Evolutionary conservation across 2,888 invertebrate species (phyloP).

Genomic region (Tromatobia lineatoria): DNA sequence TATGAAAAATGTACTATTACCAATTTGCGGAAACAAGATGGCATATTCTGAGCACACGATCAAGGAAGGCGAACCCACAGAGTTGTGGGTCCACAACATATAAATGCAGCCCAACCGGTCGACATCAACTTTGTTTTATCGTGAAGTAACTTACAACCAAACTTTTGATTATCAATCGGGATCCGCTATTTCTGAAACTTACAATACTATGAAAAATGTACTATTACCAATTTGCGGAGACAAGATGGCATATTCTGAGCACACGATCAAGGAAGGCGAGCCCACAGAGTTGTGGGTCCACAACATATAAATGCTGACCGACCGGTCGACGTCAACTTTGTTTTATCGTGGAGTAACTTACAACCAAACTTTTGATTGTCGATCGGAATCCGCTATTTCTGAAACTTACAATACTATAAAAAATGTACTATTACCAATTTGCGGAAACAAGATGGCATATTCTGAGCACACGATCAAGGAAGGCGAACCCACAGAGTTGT

Average conservation of each 20-base stretch:
- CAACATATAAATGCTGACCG: conserved; percentile 26
- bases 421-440: conserved; percentile 12
- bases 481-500: background rate
- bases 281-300: conserved; percentile 24
- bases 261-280: conserved; percentile 7
- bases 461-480: conserved; percentile 10
- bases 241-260: conserved; percentile 5
- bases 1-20: no score
- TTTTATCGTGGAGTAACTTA: background rate
- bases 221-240: conserved; percentile 9
- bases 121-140: no score
- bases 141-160: background rate
- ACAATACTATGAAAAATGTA: background rate
- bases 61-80: no score
- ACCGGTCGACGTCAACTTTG: background rate
- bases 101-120: no score
- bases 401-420: no score
- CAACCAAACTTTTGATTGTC: background rate
- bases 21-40: no score
- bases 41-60: no score
- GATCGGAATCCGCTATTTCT: background rate
- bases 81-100: no score
- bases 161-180: background rate
- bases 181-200: background rate
- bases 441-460: conserved; percentile 12